Evolutionary conservation across 2,888 invertebrate genomes (phyloP), one percentile per base, ranked within the genome.

Genomic region (Cinara cedri): DNA sequence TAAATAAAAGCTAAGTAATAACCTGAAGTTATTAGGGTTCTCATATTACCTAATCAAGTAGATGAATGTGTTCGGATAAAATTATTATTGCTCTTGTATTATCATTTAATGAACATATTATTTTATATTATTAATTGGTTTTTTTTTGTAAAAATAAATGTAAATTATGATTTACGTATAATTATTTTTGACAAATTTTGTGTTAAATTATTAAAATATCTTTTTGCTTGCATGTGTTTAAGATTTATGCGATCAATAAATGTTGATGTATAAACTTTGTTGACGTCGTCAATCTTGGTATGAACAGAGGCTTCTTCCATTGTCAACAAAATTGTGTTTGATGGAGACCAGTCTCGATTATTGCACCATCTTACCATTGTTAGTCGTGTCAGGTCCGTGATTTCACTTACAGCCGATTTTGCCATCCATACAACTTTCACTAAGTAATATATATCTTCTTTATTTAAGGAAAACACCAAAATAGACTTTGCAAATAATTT

Each of bases 61-160:
- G 98, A 98, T 87, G 95, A 97, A 0, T 96, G 97, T 86, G 97
- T 97, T 0, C 91, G 94, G 86, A 93, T 96, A 26, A 65, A 24
- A 21, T 66, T 46, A 21, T 55, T 13, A 34, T 26, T 62, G 6
- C 6, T 34, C 6, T 34, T n/a, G n/a, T n/a, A n/a, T n/a, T n/a
- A n/a, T n/a, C n/a, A n/a, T n/a, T n/a, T n/a, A n/a, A n/a, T n/a
- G n/a, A n/a, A n/a, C n/a, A n/a, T n/a, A n/a, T n/a, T n/a, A n/a
- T n/a, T n/a, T n/a, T n/a, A n/a, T n/a, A n/a, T n/a, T n/a, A n/a
- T n/a, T n/a, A n/a, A n/a, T n/a, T n/a, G n/a, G n/a, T n/a, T n/a
- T n/a, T n/a, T n/a, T n/a, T n/a, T n/a, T n/a, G n/a, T n/a, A 34
- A 34, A 34, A 34, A 34, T 34, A 34, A 34, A 6, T 34, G 6